Conservation (phyloP, 2,113 vertebrate species). For the Heterotis niloticus region DNA sequence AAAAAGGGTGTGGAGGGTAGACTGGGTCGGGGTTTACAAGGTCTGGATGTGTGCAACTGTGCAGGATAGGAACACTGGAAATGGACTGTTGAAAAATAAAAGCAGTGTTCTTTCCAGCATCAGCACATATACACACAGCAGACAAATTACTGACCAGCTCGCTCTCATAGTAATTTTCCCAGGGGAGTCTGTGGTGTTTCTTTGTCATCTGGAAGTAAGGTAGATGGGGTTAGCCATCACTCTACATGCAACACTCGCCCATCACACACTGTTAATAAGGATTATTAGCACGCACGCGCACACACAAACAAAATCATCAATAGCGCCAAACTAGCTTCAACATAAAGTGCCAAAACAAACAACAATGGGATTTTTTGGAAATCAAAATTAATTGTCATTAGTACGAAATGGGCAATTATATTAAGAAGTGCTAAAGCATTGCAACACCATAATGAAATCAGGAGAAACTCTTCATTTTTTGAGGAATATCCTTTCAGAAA, state of each 20-base stretch:
- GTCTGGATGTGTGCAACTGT: neutral
- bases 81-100: neutral
- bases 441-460: no score
- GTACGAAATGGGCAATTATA: neutral
- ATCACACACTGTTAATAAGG: conserved; percentile 6
- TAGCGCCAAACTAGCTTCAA: no score
- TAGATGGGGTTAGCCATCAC: conserved; percentile 70
- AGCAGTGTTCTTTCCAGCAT: conserved; percentile 27
- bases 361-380: no score
- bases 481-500: no score
- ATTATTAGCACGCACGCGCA: neutral
- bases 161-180: conserved; percentile 93
- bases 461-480: no score
- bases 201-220: conserved; percentile 94
- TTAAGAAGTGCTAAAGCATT: neutral
- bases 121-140: conserved; percentile 19
- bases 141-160: conserved; percentile 87
- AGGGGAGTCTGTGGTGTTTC: conserved; percentile 81
- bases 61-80: conserved; percentile 16
- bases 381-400: no score
- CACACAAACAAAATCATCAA: conserved; percentile 13
- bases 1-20: neutral
- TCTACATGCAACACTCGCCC: conserved; percentile 35
- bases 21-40: conserved; percentile 16
- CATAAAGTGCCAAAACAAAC: no score